phyloP scores from a whole-genome alignment of 2,888 invertebrate genomes.

The Melanostoma scalare region DNA sequence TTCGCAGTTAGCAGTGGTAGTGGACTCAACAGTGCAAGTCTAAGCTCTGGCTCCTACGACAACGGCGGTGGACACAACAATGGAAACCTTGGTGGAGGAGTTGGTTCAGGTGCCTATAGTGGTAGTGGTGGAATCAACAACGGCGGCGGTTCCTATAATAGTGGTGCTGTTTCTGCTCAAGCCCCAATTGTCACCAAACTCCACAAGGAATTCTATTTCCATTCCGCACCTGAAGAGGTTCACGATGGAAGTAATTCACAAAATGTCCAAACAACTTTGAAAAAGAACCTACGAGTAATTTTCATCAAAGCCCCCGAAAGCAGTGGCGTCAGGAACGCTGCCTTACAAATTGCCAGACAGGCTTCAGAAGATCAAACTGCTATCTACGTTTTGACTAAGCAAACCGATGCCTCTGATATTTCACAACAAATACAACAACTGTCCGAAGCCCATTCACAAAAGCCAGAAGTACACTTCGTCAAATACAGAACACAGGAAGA shows the following conservation, averaged over 20 bases:
- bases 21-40: slow-evolving; percentile 24
- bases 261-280: slow-evolving; percentile 75
- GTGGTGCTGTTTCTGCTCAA: slow-evolving; percentile 18
- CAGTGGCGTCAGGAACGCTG: slow-evolving; percentile 78
- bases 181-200: slow-evolving; percentile 74
- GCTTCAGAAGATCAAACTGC: slow-evolving; percentile 78
- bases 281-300: slow-evolving; percentile 79
- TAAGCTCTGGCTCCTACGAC: slow-evolving; percentile 5
- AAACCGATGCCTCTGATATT: slow-evolving; percentile 78
- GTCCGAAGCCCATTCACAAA: slow-evolving; percentile 76
- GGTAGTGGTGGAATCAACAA: slow-evolving; percentile 53
- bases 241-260: slow-evolving; percentile 75
- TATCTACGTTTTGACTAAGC: slow-evolving; percentile 76
- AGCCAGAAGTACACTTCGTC: slow-evolving; percentile 80
- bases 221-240: slow-evolving; percentile 79
- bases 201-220: slow-evolving; percentile 79
- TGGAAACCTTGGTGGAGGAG: slow-evolving; percentile 7
- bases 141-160: slow-evolving; percentile 1
- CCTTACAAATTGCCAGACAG: slow-evolving; percentile 77
- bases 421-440: slow-evolving; percentile 77
- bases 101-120: slow-evolving; percentile 38
- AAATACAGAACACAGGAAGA: slow-evolving; percentile 80
- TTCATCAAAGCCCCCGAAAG: slow-evolving; percentile 81
- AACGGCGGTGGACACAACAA: slow-evolving; percentile 1
- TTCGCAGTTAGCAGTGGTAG: not conserved